A percentile compares a stretch with the other conserved stretches of the same genome.
Evolutionary conservation across 2,797 vertebrate species (phyloP).

Genomic region (Sebastes itinus): DNA sequence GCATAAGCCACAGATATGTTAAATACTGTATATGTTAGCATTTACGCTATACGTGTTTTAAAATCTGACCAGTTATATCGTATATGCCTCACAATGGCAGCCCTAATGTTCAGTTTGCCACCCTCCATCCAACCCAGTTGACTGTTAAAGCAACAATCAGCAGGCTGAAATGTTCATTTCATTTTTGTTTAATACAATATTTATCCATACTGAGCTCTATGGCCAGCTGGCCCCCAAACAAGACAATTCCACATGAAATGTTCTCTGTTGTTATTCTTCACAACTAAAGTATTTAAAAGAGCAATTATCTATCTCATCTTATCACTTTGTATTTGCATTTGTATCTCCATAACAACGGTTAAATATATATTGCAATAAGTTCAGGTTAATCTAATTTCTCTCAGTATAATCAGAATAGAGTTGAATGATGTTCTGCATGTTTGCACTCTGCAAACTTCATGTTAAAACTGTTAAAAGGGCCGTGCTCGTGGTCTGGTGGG

Average conservation of each 20-base stretch:
- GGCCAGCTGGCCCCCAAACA: no score
- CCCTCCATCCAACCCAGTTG: neutral
- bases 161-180: fast-evolving
- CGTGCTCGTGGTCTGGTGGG: no score
- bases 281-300: neutral
- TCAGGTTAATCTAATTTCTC: neutral
- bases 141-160: neutral
- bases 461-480: no score
- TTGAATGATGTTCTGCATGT: no score
- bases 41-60: no score
- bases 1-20: no score
- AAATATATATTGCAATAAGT: neutral
- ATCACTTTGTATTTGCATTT: neutral
- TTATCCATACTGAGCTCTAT: neutral
- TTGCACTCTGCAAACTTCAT: no score
- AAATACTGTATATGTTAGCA: no score
- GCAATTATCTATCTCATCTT: neutral
- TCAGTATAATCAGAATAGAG: no score
- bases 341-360: neutral
- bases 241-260: no score
- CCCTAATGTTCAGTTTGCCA: no score
- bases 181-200: neutral
- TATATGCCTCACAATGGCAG: neutral
- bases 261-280: no score
- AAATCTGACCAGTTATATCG: neutral